phyloP scores from a whole-genome alignment of 2,113 vertebrate species.

The Bagarius yarrelli region DNA sequence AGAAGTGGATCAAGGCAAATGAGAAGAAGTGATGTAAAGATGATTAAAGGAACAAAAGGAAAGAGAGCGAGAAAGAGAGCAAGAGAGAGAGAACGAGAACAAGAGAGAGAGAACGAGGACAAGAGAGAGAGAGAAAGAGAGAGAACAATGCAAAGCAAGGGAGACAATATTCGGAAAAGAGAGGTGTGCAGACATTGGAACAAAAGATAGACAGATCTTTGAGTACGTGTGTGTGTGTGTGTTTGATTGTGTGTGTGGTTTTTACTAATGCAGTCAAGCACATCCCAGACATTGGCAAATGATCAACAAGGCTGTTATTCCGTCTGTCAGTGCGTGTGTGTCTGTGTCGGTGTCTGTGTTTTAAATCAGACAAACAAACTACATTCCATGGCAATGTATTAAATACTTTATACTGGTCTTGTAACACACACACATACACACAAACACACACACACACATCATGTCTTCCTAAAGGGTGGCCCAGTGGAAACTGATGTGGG shows the following conservation, averaged over 20 bases:
- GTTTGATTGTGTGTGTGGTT: constrained; percentile 56
- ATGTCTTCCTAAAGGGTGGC: neutral
- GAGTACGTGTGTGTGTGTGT: neutral
- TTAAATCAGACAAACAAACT: neutral
- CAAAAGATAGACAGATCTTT: constrained; percentile 47
- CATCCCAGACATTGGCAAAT: constrained; percentile 64
- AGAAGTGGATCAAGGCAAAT: neutral
- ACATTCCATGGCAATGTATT: neutral
- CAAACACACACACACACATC: neutral
- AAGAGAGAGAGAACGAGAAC: constrained; percentile 61
- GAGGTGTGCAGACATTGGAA: constrained; percentile 15
- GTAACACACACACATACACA: constrained; percentile 4
- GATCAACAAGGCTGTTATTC: constrained; percentile 66
- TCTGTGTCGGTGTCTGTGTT: constrained; percentile 60
- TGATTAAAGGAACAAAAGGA: constrained; percentile 45
- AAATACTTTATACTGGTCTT: neutral
- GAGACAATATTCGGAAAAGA: constrained; percentile 5
- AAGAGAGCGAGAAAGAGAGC: constrained; percentile 66
- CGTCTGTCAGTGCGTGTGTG: constrained; percentile 53
- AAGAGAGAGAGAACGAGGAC: constrained; percentile 70
- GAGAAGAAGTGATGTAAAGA: constrained; percentile 63
- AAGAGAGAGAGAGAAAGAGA: constrained; percentile 37
- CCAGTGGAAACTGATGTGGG: neutral
- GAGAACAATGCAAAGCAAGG: neutral
- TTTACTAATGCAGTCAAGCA: constrained; percentile 62